Evolutionary conservation across 64 coral and sea anemone genomes (phyloP).

Genomic region (Stichodactyla helianthus): DNA sequence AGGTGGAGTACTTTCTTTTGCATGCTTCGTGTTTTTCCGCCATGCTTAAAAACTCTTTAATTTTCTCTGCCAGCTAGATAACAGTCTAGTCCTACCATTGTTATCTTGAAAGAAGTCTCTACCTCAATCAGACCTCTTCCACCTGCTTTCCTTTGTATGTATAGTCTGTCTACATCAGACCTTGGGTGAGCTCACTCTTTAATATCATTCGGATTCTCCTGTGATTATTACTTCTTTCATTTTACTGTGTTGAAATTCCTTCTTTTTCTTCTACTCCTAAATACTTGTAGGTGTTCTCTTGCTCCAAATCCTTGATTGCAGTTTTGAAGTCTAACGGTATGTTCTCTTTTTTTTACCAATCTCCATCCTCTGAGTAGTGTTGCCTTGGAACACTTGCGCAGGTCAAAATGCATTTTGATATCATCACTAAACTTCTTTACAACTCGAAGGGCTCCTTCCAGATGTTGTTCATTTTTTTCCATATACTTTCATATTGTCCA

Average conservation of each 20-base stretch:
- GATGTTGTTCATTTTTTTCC: too few relatives aligned
- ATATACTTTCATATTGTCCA: too few relatives aligned
- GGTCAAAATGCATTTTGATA: too few relatives aligned
- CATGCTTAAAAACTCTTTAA: background rate
- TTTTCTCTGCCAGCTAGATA: background rate
- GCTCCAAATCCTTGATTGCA: too few relatives aligned
- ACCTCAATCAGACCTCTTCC: background rate
- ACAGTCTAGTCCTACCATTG: background rate
- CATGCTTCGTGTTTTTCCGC: background rate
- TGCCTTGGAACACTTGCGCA: too few relatives aligned
- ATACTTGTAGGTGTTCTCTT: too few relatives aligned
- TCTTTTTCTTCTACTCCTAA: too few relatives aligned
- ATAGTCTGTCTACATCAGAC: background rate
- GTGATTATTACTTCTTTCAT: conserved; percentile 26
- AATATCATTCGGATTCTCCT: background rate
- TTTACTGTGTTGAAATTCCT: conserved; percentile 6
- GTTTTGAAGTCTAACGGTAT: too few relatives aligned
- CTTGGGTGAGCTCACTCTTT: conserved; percentile 7
- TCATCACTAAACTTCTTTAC: too few relatives aligned
- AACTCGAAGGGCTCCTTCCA: too few relatives aligned
- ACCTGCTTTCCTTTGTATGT: background rate
- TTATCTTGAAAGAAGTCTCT: conserved; percentile 10
- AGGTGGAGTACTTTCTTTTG: conserved; percentile 8
- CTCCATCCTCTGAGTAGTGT: too few relatives aligned
- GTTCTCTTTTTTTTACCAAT: too few relatives aligned